Evolutionary conservation across 2,113 vertebrate genomes (phyloP).

Genomic region (Mormyrus lacerda): DNA sequence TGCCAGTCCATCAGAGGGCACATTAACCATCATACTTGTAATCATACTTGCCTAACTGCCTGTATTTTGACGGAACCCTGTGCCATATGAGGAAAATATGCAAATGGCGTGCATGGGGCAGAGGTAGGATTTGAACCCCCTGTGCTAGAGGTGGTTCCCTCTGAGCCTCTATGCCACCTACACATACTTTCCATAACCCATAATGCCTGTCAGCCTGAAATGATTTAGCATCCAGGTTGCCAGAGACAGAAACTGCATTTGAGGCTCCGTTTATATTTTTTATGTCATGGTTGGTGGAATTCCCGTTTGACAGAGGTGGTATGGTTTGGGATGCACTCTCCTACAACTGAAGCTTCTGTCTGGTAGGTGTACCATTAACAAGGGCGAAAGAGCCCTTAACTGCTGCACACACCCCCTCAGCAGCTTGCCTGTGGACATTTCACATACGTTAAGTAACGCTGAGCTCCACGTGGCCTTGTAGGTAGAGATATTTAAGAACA

Average conservation of each 20-base stretch:
- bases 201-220: background rate
- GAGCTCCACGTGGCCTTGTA: background rate
- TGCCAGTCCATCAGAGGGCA: background rate
- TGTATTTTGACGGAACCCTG: background rate
- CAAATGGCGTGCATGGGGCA: background rate
- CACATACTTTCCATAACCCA: background rate
- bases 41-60: background rate
- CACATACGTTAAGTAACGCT: background rate
- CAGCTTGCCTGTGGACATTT: background rate
- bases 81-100: background rate
- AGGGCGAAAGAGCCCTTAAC: constrained; percentile 32
- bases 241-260: background rate
- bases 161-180: background rate
- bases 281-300: background rate
- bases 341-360: constrained; percentile 50
- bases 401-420: background rate
- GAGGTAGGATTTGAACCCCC: background rate
- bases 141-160: background rate
- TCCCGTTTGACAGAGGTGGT: constrained; percentile 9
- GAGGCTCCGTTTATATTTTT: background rate
- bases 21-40: background rate
- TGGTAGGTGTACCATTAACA: constrained; percentile 55
- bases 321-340: background rate
- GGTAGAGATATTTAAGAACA: background rate
- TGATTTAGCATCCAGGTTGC: background rate